These are phyloP conservation scores for Neotoxoptera formosana DNA, from an alignment of 1,140 invertebrate species.

Conservation along the genomic window DNA sequence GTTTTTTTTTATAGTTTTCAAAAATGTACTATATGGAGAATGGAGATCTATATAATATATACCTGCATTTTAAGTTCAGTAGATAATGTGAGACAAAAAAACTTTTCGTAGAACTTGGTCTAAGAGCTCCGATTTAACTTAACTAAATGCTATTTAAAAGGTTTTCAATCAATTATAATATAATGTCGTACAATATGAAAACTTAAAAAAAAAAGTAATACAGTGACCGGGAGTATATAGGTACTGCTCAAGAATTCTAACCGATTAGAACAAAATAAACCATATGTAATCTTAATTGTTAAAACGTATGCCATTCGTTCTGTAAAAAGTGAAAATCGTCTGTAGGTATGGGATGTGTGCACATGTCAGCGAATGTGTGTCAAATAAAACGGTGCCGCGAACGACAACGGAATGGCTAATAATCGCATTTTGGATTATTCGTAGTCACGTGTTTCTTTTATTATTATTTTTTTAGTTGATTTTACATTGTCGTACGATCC, in stretches of 20 bases:
- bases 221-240: background rate
- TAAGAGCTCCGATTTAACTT: background rate
- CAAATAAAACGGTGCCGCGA: background rate
- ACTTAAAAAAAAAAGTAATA: background rate
- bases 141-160: background rate
- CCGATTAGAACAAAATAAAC: background rate
- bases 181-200: background rate
- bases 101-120: background rate
- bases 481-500: background rate
- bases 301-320: background rate
- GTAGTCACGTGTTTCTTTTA: background rate
- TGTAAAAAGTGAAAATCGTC: constrained; percentile 44
- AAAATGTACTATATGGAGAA: background rate
- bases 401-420: constrained; percentile 18
- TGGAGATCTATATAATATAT: no score
- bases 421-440: constrained; percentile 20
- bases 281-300: background rate
- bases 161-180: background rate
- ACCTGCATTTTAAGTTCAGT: background rate
- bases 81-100: background rate
- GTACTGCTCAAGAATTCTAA: background rate
- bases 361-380: background rate
- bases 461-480: background rate
- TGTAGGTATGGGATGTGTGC: background rate
- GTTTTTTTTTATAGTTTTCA: background rate